Conservation (phyloP, 2,888 invertebrate species). For the Xestoiulus laeticollis region DNA sequence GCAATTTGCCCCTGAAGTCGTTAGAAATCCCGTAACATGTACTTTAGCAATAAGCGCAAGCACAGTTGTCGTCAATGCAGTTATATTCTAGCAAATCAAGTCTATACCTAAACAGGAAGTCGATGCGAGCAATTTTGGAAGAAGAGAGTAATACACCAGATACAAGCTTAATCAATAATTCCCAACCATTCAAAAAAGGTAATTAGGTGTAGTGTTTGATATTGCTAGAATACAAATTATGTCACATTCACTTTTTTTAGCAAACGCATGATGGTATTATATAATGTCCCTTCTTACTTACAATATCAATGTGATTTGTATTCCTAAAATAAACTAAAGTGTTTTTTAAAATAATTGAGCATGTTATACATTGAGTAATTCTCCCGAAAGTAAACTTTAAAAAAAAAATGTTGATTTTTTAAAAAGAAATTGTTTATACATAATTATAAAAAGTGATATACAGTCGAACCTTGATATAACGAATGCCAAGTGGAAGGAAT, state of each 20-base stretch:
- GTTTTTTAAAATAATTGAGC: too few species aligned
- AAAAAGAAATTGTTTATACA: too few species aligned
- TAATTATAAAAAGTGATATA: too few species aligned
- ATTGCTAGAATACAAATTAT: background rate
- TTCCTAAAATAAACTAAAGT: too few species aligned
- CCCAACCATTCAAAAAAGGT: background rate
- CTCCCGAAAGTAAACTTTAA: too few species aligned
- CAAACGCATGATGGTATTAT: background rate
- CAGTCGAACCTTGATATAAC: too few species aligned
- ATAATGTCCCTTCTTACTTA: too few species aligned
- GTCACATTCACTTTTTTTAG: background rate
- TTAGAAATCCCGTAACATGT: background rate
- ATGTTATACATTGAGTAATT: too few species aligned
- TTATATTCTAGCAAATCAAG: background rate
- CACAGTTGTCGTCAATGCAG: background rate
- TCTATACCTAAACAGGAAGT: background rate
- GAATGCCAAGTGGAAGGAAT: too few species aligned
- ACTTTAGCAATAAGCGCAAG: background rate
- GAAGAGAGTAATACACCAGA: background rate
- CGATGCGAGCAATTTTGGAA: background rate
- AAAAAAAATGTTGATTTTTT: too few species aligned
- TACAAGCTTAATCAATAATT: background rate
- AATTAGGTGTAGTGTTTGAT: background rate
- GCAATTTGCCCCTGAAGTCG: background rate
- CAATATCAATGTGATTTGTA: too few species aligned